These are phyloP conservation scores for Teleogryllus occipitalis DNA, from an alignment of 1,140 invertebrate genomes.

Conservation along the genomic window DNA sequence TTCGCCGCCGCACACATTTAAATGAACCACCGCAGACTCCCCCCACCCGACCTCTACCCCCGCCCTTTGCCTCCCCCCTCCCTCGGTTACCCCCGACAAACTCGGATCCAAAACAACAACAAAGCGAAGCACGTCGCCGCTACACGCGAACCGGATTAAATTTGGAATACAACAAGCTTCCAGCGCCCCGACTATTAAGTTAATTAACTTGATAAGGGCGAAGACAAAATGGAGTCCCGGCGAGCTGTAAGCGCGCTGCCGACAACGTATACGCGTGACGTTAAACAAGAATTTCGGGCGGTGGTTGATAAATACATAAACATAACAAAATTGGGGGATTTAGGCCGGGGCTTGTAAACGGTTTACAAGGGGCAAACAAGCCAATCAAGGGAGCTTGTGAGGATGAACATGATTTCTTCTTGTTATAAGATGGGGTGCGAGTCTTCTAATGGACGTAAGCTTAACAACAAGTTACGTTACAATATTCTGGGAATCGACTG, in stretches of 20 bases:
- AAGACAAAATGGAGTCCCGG: not conserved
- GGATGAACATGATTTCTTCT: no score
- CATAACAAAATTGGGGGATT: no score
- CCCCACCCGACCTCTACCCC: no score
- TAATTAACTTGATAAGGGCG: constrained; percentile 1
- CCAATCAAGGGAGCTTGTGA: no score
- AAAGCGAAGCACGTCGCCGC: not conserved
- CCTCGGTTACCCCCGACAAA: not conserved
- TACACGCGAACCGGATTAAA: not conserved
- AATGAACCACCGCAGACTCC: not conserved
- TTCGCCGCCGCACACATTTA: not conserved
- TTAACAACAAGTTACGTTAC: no score
- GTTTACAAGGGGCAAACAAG: no score
- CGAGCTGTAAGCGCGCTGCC: not conserved
- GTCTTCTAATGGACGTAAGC: no score
- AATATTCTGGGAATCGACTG: no score
- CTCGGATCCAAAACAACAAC: not conserved
- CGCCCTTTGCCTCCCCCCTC: no score
- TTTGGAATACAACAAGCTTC: not conserved
- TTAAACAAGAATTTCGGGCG: not conserved
- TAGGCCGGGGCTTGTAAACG: no score
- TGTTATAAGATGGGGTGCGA: no score
- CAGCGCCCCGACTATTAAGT: not conserved
- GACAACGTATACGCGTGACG: not conserved
- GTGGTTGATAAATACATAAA: not conserved